These are phyloP conservation scores for Thryonomys swinderianus DNA, from an alignment of 2,113 vertebrate genomes.

Conservation along the genomic window DNA sequence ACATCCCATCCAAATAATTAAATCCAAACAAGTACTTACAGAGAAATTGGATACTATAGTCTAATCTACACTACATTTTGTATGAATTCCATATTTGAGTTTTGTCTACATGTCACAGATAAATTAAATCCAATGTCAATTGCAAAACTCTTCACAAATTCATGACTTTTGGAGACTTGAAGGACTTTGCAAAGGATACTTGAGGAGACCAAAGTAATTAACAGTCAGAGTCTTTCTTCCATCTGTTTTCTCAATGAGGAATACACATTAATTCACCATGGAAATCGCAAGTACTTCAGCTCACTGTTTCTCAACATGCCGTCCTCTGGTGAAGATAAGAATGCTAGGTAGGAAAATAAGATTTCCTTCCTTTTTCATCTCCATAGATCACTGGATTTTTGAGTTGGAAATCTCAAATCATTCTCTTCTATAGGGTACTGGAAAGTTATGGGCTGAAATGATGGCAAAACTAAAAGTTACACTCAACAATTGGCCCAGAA, in stretches of 20 bases:
- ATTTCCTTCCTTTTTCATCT: background rate
- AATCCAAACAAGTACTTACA: background rate
- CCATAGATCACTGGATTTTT: background rate
- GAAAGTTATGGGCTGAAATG: background rate
- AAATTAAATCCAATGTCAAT: background rate
- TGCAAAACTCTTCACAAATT: background rate
- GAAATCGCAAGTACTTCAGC: background rate
- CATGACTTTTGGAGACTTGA: background rate
- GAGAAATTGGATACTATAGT: background rate
- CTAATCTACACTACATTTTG: background rate
- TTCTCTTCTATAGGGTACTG: background rate
- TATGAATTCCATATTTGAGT: background rate
- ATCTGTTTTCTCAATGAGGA: background rate
- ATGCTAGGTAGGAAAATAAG: background rate
- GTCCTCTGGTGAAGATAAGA: background rate
- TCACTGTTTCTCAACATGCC: background rate
- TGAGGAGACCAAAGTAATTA: background rate
- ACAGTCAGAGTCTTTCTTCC: background rate
- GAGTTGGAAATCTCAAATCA: background rate
- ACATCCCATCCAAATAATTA: background rate
- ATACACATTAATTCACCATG: background rate
- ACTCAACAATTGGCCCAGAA: background rate
- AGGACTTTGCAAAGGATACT: slow-evolving; percentile 1
- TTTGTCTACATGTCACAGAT: background rate
- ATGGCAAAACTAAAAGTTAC: background rate